Evolutionary conservation across 2,113 vertebrate genomes (phyloP).

Genomic region (Elgaria multicarinata): DNA sequence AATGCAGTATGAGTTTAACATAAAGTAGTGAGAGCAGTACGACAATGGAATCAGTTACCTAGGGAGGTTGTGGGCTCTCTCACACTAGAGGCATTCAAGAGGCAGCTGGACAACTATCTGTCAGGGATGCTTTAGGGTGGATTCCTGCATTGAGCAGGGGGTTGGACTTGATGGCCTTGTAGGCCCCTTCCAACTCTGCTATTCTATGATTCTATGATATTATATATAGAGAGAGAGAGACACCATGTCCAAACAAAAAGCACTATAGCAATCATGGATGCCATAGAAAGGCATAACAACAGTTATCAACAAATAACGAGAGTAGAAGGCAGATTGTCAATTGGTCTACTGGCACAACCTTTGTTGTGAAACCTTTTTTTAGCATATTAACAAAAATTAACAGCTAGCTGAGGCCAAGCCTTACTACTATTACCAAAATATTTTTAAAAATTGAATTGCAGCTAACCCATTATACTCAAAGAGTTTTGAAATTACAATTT

Average conservation of each 20-base stretch:
- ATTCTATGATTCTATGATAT: too few species aligned
- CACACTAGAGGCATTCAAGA: too few species aligned
- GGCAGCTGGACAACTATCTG: too few species aligned
- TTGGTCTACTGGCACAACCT: not conserved
- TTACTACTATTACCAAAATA: not conserved
- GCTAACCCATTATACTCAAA: not conserved
- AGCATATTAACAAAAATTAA: not conserved
- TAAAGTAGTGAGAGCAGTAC: not conserved
- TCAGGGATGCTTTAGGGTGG: too few species aligned
- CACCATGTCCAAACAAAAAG: not conserved
- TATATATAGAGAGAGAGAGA: too few species aligned
- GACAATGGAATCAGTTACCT: too few species aligned
- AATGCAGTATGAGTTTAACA: not conserved
- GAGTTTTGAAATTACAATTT: not conserved
- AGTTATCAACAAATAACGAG: not conserved
- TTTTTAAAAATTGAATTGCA: not conserved
- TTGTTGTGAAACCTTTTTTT: not conserved
- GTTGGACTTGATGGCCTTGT: too few species aligned
- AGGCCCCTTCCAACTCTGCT: too few species aligned
- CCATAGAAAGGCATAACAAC: too few species aligned
- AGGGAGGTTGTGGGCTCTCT: too few species aligned
- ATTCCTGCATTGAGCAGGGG: too few species aligned
- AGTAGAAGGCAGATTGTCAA: not conserved
- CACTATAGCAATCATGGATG: not conserved
- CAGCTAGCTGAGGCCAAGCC: not conserved